Evolutionary conservation across 1,140 invertebrate genomes (phyloP).

Genomic region (Uloborus diversus): DNA sequence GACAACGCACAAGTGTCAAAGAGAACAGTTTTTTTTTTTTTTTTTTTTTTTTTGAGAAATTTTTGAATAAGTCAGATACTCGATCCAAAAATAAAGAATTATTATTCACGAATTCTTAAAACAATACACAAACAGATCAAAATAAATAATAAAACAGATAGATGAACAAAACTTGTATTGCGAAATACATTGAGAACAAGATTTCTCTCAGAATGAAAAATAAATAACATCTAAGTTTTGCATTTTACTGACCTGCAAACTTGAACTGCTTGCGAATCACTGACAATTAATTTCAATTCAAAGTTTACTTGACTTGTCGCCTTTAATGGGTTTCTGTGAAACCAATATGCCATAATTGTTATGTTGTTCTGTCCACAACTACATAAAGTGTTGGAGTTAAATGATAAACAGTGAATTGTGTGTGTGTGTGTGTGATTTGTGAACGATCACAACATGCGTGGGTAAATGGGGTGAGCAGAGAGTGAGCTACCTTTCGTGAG

Average conservation of each 20-base stretch:
- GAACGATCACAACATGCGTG: too few species aligned
- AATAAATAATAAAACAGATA: background rate
- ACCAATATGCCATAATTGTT: constrained; percentile 77
- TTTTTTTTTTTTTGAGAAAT: too few species aligned
- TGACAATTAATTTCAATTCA: constrained; percentile 71
- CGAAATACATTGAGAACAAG: background rate
- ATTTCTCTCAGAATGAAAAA: background rate
- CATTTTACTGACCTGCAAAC: constrained; percentile 69
- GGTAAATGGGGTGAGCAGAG: too few species aligned
- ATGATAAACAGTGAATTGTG: too few species aligned
- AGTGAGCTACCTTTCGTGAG: too few species aligned
- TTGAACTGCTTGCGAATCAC: constrained; percentile 68
- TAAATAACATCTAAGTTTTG: background rate
- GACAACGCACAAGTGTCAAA: too few species aligned
- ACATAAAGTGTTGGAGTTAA: too few species aligned
- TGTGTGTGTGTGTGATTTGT: too few species aligned
- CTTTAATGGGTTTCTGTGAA: constrained; percentile 77
- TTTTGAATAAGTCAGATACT: too few species aligned
- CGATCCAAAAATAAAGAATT: background rate
- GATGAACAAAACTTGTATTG: background rate
- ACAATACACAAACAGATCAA: background rate
- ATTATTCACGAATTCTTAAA: constrained; percentile 8
- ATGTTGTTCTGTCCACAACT: too few species aligned
- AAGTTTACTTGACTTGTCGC: constrained; percentile 73
- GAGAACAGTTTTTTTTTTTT: too few species aligned